Conservation (phyloP, 2,888 invertebrate genomes). For the Andrena hattorfiana region DNA sequence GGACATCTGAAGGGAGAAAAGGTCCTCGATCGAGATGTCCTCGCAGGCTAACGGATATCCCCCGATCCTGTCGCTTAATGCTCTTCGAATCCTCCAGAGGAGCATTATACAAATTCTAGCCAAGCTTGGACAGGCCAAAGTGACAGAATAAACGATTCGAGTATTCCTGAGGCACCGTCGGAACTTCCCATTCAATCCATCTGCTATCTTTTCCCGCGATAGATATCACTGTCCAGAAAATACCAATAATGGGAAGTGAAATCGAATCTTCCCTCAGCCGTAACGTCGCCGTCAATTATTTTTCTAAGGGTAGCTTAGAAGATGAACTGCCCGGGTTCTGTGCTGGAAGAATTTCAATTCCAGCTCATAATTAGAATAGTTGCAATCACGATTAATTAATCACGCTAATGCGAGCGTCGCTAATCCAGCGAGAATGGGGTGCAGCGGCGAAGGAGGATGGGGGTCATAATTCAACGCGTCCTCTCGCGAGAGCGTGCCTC, state of each 20-base stretch:
- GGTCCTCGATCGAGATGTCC: conserved; percentile 40
- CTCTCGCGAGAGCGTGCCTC: conserved; percentile 23
- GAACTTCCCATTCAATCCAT: not conserved
- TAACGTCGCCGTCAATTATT: not conserved
- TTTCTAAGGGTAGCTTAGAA: not conserved
- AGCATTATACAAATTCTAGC: conserved; percentile 56
- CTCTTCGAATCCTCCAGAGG: conserved; percentile 25
- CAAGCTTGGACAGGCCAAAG: conserved; percentile 35
- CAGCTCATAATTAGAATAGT: conserved; percentile 3
- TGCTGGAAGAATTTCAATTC: not conserved
- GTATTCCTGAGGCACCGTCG: not conserved
- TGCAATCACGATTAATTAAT: conserved; percentile 22
- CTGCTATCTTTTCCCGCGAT: not conserved
- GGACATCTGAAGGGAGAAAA: conserved; percentile 10
- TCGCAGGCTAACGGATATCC: conserved; percentile 31
- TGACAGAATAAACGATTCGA: conserved; percentile 38
- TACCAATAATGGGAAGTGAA: not conserved
- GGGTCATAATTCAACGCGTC: conserved; percentile 6
- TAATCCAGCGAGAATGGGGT: not conserved
- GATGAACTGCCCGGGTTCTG: not conserved
- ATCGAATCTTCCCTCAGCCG: not conserved
- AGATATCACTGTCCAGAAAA: not conserved
- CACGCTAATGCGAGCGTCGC: not conserved
- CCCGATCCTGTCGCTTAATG: conserved; percentile 18
- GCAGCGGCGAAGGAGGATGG: not conserved